Evolutionary conservation across 2,888 invertebrate genomes (phyloP), one percentile per base, ranked within the genome.

Genomic region (Pachycephus smyrnensis): DNA sequence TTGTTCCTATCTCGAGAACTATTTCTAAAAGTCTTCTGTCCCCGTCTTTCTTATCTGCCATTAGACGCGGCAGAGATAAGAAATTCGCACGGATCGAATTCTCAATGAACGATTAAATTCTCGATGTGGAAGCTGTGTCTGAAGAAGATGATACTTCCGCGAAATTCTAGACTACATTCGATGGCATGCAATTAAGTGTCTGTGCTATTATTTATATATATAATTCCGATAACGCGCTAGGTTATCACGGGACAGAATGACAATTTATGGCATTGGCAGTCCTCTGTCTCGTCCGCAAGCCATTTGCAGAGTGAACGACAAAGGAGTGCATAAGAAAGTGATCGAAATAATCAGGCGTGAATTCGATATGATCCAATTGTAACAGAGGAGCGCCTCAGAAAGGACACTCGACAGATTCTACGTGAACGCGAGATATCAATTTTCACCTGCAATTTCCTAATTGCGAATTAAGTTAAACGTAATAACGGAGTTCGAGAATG

Each of bases 131-230:
- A 55, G 35, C 9, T 9, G 55, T 55, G 55, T 55, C 55, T 23
- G 3, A 35, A 35, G 71, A 33, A 71, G 31, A 33, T 33, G 33
- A 71, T 71, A 71, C 71, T 68, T 79, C 73, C 73, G 30, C 40
- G 36, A n/a, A 77, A 68, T 77, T 55, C 35, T 74, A 55, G 68
- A 31, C 68, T 78, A 32, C 31, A 36, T 78, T 73, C 33, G 30
- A 71, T 75, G 32, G 68, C 40, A 76, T 55, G 78, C 76, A 76
- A 75, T 77, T 40, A 75, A 75, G 37, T 71, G 71, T 77, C 77
- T 76, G 71, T 78, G 80, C 80, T 80, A 76, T 75, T 78, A 75
- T 76, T 79, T 75, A 79, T 76, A 76, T 73, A 74, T 32, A 55
- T 55, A 55, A 55, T 55, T 55, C 23, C 9, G 23, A 55, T 55